Evolutionary conservation across 2,888 invertebrate species (phyloP).

Genomic region (Oligia strigilis): DNA sequence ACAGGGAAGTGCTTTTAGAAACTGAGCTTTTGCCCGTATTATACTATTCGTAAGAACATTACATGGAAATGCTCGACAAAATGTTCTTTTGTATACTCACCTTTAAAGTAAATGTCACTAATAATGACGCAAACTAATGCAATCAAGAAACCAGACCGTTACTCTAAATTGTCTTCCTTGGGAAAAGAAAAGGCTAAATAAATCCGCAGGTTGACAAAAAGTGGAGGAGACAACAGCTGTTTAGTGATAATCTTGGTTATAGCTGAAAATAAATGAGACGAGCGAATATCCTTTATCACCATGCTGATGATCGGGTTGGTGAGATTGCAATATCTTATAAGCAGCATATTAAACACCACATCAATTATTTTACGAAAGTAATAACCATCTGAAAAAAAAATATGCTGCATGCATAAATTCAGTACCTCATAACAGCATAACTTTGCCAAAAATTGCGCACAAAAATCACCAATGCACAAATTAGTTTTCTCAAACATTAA

Average conservation of each 20-base stretch:
- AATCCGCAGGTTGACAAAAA: constrained; percentile 33
- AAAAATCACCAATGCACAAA: background rate
- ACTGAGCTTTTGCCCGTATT: too few species aligned
- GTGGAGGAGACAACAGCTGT: background rate
- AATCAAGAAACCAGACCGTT: constrained; percentile 29
- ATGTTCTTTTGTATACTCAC: too few species aligned
- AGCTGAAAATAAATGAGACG: background rate
- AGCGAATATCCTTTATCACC: background rate
- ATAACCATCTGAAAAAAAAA: background rate
- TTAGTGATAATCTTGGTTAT: background rate
- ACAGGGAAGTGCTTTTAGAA: too few species aligned
- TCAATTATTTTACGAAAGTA: background rate
- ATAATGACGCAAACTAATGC: constrained; percentile 27
- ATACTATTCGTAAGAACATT: too few species aligned
- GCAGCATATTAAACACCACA: background rate
- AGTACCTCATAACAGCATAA: background rate
- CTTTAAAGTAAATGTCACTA: too few species aligned
- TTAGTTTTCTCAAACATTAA: background rate
- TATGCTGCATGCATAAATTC: background rate
- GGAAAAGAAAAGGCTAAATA: constrained; percentile 6
- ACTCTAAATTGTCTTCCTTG: constrained; percentile 12
- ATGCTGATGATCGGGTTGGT: background rate
- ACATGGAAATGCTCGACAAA: too few species aligned
- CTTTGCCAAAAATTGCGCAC: background rate
- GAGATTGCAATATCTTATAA: background rate